Conservation (phyloP, 2,797 vertebrate genomes). For the Crax fasciolata region DNA sequence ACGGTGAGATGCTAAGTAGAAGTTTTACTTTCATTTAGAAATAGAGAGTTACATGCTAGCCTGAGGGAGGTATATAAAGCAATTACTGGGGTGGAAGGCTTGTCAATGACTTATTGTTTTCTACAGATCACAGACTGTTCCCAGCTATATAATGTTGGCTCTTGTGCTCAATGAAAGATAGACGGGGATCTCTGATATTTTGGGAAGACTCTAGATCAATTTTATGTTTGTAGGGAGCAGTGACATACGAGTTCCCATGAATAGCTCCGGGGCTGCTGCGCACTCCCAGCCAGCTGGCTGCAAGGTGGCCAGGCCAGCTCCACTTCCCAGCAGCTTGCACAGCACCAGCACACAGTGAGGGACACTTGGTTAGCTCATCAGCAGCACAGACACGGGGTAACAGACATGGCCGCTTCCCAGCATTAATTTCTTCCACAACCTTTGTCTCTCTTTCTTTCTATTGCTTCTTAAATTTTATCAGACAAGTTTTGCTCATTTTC, state of each 20-base stretch:
- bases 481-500: not conserved
- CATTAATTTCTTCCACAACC: not conserved
- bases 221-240: not conserved
- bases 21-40: slow-evolving; percentile 2
- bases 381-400: not conserved
- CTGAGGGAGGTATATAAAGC: not conserved
- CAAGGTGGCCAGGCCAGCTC: slow-evolving; percentile 1
- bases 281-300: slow-evolving; percentile 65
- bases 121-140: not conserved
- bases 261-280: slow-evolving; percentile 26
- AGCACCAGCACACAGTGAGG: rapidly evolving
- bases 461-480: not conserved
- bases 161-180: not conserved
- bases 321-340: not conserved
- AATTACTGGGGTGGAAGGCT: slow-evolving; percentile 39
- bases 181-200: not conserved
- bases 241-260: slow-evolving; percentile 36
- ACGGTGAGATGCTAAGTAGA: not conserved
- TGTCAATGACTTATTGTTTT: slow-evolving; percentile 37
- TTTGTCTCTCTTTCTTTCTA: not conserved
- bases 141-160: not conserved
- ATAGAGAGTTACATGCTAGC: not conserved
- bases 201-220: slow-evolving; percentile 38
- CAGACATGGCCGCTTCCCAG: not conserved
- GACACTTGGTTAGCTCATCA: rapidly evolving